Base-by-base conservation (phyloP, 2,797 vertebrate genomes). In the Platalea minor region DNA sequence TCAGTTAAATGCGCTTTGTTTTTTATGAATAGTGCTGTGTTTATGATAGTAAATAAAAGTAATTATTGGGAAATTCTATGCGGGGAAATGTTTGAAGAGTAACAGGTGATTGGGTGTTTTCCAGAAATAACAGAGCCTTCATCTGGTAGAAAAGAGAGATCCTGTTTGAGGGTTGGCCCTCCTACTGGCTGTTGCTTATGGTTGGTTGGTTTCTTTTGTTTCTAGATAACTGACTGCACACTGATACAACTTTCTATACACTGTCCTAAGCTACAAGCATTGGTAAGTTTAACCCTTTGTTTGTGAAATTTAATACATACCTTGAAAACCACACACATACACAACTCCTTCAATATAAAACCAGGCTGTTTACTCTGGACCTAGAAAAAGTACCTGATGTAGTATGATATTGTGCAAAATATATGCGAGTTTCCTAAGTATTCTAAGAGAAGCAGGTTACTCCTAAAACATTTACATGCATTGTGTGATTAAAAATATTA, bases 171-270 rank as follows among this genome's bases (percentile, higher is more conserved):
- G 23, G 28, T 16, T 63, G 31, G 21, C 41, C 29, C 28, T 82
- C 11, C 41, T 82, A 5, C 86, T 45, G 5, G 26, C 19, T 53
- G 35, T 59, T 77, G 56, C 64, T 97, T 53, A 72, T 17, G 28
- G 19, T 23, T 35, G 7, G 8, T 89, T 61, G 54, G 11, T 93
- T 83, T 96, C 63, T 90, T 97, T 79, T 94, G 20, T 95, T 96
- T 69, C 43, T 92, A 99, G 99, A 99, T 99, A 95, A 99, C 99
- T 14, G 99, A 99, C 97, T 98, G 98, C 98, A 99, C 99, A 8
- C 97, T 99, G 97, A 98, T 99, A 97, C 99, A 99, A 97, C 98
- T 99, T 88, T 99, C 99, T 75, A 98, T 98, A 96, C 99, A 99
- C 97, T 99, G 99, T 95, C 99, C 99, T 56, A 98, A 97, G 70